Evolutionary conservation across 2,797 vertebrate genomes (phyloP), one percentile per base, ranked within the genome.

Genomic region (Aphelocoma californica): DNA sequence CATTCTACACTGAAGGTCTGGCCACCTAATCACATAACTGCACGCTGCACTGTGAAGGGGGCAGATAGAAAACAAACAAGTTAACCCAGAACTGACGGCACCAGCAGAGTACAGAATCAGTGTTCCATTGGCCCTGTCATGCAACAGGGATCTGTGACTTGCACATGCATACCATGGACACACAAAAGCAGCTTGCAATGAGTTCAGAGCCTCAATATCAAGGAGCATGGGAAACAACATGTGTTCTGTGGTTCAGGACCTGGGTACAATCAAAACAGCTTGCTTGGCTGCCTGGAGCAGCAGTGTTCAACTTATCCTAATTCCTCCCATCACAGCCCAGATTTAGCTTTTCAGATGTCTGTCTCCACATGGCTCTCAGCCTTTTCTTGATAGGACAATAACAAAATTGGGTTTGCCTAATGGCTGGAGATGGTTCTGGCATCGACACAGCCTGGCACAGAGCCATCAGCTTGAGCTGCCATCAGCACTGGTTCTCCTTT

Each of bases 11-110:
- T 51, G 32, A 20, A 38, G 25, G 17, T 73, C n/a, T 83, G 31
- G 26, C 81, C 20, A 40, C 14, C 38, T 61, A 40, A 78, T 32
- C 40, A 32, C 0, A 3, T 38, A 45, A 28, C 24, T 50, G 3
- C 31, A 14, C 19, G 25, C 48, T 81, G 12, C 71, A 34, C 32
- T 7, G 18, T 56, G 38, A 34, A 10, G 0, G 0, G 28, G 23
- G 45, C 32, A 71, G 17, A 12, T 1, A 54, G 32, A 58, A 91
- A 89, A 42, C 9, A 61, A 71, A 20, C 3, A 38, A 32, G 18
- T 8, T 90, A 71, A 53, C 20, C 7, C 29, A 75, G 38, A 81
- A 48, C 5, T 0, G 0, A 32, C 44, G 36, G 40, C 64, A 66
- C 14, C 36, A 23, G 24, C 42, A 34, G 12, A 23, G 45, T 18